phyloP scores from a whole-genome alignment of 2,113 vertebrate species.

The Talpa occidentalis region DNA sequence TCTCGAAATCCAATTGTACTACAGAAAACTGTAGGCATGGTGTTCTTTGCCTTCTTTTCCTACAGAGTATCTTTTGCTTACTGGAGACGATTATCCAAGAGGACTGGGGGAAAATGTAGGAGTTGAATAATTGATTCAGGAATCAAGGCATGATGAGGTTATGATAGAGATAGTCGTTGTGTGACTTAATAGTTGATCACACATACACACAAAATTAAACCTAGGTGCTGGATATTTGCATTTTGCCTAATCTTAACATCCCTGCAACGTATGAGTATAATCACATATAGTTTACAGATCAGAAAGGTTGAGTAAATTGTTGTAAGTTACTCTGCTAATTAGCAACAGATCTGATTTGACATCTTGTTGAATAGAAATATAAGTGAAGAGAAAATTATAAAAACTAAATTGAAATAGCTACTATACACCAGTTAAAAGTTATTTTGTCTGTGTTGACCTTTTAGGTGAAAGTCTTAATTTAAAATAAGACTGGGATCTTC shows the following conservation, averaged over 20 bases:
- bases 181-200: not conserved
- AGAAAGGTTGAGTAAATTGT: slow-evolving; percentile 10
- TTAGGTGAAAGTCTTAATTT: slow-evolving; percentile 55
- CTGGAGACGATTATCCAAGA: not conserved
- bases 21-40: not conserved
- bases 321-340: not conserved
- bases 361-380: not conserved
- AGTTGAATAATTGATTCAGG: not conserved
- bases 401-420: slow-evolving; percentile 40
- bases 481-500: slow-evolving; percentile 30
- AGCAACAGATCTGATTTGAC: not conserved
- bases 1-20: not conserved
- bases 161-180: not conserved
- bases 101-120: not conserved
- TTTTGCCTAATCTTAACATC: slow-evolving; percentile 79
- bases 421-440: not conserved
- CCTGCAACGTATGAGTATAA: not conserved
- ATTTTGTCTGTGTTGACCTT: slow-evolving; percentile 40
- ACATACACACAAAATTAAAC: not conserved
- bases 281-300: slow-evolving; percentile 1
- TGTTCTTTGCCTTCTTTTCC: not conserved
- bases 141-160: not conserved
- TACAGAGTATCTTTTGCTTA: slow-evolving; percentile 15
- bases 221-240: too few relatives aligned
- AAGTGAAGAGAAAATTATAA: not conserved